Base-by-base conservation (phyloP, 2,113 vertebrate species). In the Pavo muticus region DNA sequence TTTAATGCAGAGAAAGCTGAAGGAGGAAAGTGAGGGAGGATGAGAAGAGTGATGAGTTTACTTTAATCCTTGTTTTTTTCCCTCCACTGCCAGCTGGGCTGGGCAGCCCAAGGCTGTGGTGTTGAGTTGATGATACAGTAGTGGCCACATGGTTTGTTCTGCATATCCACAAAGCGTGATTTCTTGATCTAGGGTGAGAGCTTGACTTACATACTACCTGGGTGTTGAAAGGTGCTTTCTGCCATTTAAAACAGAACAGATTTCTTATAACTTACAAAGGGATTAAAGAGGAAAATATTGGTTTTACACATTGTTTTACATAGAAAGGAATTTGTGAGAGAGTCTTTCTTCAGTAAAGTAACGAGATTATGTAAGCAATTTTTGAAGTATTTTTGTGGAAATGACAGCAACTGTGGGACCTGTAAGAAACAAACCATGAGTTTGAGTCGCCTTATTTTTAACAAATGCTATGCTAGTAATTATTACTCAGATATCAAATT, bases 1-100 rank as follows among this genome's bases (percentile, higher is more conserved):
- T 56, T 87, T 70, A 8, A 4, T 67, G 39, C 30, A 84, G 50
- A 59, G 44, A n/a, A 21, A 70, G 47, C 37, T 63, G 40, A 63
- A 70, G 32, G 44, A 80, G 35, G 40, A 88, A 65, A 44, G 48
- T 0, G 3, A 73, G 44, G 32, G 9, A 64, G 15, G 27, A 56
- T 19, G 39, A 70, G 13, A 16, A 69, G 29, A 69, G 2, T 20
- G 19, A 44, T 73, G 48, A 45, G 18, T 60, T 75, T 7, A 85
- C 50, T 93, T 79, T 65, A 79, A 76, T 73, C 24, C 21, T 12
- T 64, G 40, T 32, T 84, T 27, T 75, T 68, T 90, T 85, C n/a
- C 44, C 30, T 80, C 12, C 21, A 23, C 42, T 70, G 42, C 9
- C 37, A 73, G 45, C 15, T 86, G 37, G 37, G 15, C 61, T 88